These are phyloP conservation scores for Zaprionus africanus DNA, from an alignment of 1,140 invertebrate species.

Conservation along the genomic window DNA sequence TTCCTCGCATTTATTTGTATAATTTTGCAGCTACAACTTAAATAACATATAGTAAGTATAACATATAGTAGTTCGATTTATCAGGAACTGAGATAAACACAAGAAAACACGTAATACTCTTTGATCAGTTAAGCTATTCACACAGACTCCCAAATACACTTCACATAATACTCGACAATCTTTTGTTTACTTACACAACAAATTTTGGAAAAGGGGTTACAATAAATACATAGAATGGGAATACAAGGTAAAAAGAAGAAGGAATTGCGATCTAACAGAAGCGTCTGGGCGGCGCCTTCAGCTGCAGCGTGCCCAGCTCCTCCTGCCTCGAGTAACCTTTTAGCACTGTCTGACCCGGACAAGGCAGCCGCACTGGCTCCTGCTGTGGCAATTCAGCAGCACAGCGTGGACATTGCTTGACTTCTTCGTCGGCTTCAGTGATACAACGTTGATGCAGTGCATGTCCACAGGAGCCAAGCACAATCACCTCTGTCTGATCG, in stretches of 20 bases:
- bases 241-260: constrained; percentile 7
- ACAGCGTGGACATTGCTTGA: constrained; percentile 67
- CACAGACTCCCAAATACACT: constrained; percentile 1
- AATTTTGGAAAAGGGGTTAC: constrained; percentile 30
- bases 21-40: constrained; percentile 1
- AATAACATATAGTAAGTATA: not conserved
- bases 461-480: constrained; percentile 77
- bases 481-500: constrained; percentile 64
- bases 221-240: constrained; percentile 69
- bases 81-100: constrained; percentile 5
- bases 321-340: constrained; percentile 34
- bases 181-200: constrained; percentile 60
- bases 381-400: constrained; percentile 11
- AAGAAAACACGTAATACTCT: constrained; percentile 1
- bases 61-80: not conserved
- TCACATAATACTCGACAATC: constrained; percentile 43
- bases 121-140: constrained; percentile 9
- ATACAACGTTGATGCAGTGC: constrained; percentile 71
- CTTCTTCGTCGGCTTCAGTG: constrained; percentile 21
- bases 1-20: constrained; percentile 11
- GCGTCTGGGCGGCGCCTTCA: constrained; percentile 81
- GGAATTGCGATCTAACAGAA: constrained; percentile 54
- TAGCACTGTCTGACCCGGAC: constrained; percentile 58
- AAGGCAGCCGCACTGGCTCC: constrained; percentile 49
- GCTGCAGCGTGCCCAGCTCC: constrained; percentile 70